Conservation (phyloP, 2,113 vertebrate genomes). For the Cinclus mexicanus region DNA sequence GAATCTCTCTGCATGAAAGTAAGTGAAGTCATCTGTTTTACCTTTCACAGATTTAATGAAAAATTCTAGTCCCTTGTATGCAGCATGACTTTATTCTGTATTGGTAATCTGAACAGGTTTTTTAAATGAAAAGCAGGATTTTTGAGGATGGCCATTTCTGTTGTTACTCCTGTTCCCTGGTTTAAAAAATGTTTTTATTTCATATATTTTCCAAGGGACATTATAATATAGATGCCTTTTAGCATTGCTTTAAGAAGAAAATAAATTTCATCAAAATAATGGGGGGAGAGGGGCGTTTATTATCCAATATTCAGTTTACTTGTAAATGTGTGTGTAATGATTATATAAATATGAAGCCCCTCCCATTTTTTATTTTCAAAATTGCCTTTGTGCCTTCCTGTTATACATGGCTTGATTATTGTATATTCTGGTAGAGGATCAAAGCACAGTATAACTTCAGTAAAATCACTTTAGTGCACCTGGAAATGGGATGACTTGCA, state of each 20-base stretch:
- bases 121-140: neutral
- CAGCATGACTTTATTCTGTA: neutral
- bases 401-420: conserved; percentile 69
- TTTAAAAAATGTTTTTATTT: neutral
- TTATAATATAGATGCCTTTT: neutral
- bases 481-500: conserved; percentile 77
- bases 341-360: neutral
- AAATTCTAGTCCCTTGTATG: neutral
- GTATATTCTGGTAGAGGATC: conserved; percentile 60
- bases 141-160: neutral
- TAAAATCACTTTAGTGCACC: conserved; percentile 64
- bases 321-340: neutral
- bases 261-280: neutral
- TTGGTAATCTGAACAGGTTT: neutral
- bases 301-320: neutral
- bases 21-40: neutral
- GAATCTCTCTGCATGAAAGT: neutral
- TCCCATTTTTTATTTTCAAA: neutral
- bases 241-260: neutral
- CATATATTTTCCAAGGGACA: neutral
- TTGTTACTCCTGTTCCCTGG: neutral
- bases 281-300: accelerated
- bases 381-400: neutral
- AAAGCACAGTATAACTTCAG: conserved; percentile 49
- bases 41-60: neutral